phyloP scores from a whole-genome alignment of 2,113 vertebrate genomes.

The Salvelinus fontinalis region DNA sequence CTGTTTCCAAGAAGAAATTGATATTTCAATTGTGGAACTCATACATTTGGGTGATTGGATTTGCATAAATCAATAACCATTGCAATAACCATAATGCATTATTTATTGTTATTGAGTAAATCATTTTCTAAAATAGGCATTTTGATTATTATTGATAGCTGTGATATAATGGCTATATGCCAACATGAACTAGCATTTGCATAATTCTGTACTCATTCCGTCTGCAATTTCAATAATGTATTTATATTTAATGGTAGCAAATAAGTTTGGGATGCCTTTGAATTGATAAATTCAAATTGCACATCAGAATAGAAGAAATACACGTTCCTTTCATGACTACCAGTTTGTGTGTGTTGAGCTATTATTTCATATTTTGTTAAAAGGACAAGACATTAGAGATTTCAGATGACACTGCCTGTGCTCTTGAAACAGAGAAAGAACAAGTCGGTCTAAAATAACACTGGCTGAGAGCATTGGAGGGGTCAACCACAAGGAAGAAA shows the following conservation, averaged over 20 bases:
- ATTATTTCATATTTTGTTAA: conserved; percentile 21
- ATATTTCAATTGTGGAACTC: not conserved
- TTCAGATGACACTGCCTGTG: conserved; percentile 61
- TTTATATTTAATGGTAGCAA: no score
- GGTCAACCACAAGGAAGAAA: conserved; percentile 65
- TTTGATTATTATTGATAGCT: not conserved
- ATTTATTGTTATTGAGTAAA: conserved; percentile 15
- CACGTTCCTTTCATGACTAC: no score
- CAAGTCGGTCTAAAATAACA: conserved; percentile 58
- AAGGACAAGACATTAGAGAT: conserved; percentile 36
- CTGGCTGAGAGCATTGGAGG: conserved; percentile 62
- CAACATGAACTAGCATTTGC: not conserved
- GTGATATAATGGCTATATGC: not conserved
- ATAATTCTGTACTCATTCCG: not conserved
- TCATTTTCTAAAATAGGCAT: not conserved
- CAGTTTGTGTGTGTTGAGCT: not conserved
- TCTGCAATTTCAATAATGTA: not conserved
- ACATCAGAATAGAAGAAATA: conserved; percentile 38
- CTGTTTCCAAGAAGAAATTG: not conserved
- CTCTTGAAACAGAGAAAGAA: conserved; percentile 43
- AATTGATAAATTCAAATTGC: no score
- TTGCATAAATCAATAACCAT: conserved; percentile 43
- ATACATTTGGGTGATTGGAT: conserved; percentile 13
- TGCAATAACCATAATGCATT: conserved; percentile 33
- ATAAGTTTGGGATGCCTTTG: no score